phyloP scores from a whole-genome alignment of 2,797 vertebrate species.

The Brotula barbata region DNA sequence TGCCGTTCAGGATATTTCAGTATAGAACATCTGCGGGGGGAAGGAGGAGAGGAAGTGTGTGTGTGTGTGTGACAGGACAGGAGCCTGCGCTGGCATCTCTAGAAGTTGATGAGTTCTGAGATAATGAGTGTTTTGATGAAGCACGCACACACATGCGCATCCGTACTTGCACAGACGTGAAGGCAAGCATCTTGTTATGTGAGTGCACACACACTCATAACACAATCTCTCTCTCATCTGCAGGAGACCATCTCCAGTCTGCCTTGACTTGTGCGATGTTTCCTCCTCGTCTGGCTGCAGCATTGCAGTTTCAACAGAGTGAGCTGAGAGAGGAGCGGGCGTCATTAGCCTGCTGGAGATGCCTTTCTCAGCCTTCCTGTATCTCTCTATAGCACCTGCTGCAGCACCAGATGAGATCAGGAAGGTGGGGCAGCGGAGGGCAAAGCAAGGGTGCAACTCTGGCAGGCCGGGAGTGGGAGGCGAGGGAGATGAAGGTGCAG shows the following conservation, averaged over 20 bases:
- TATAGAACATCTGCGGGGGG: slow-evolving; percentile 4
- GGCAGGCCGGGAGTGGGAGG: slow-evolving; percentile 60
- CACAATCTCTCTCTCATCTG: slow-evolving; percentile 64
- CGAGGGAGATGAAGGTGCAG: slow-evolving; percentile 60
- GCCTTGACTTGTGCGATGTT: slow-evolving; percentile 55
- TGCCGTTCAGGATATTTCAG: slow-evolving; percentile 3
- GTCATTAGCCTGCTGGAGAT: slow-evolving; percentile 73
- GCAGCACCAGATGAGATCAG: slow-evolving; percentile 79
- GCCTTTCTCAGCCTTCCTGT: slow-evolving; percentile 71
- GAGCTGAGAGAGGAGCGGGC: slow-evolving; percentile 55
- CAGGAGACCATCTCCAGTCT: slow-evolving; percentile 54
- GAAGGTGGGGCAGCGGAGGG: slow-evolving; percentile 76
- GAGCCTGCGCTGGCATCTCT: slow-evolving; percentile 2
- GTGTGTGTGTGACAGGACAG: slow-evolving; percentile 9
- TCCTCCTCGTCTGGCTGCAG: slow-evolving; percentile 55
- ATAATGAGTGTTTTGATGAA: slow-evolving; percentile 23
- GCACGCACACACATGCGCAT: neutral
- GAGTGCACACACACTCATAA: slow-evolving; percentile 19
- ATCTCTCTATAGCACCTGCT: slow-evolving; percentile 80
- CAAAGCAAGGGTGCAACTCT: slow-evolving; percentile 66
- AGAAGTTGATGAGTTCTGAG: slow-evolving; percentile 29
- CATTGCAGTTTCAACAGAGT: slow-evolving; percentile 45
- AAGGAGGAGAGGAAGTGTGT: neutral
- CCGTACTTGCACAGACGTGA: slow-evolving; percentile 16
- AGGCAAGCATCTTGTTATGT: slow-evolving; percentile 34